Evolutionary conservation across 2,113 vertebrate genomes (phyloP), one percentile per base, ranked within the genome.

Genomic region (Paradoxurus hermaphroditus): DNA sequence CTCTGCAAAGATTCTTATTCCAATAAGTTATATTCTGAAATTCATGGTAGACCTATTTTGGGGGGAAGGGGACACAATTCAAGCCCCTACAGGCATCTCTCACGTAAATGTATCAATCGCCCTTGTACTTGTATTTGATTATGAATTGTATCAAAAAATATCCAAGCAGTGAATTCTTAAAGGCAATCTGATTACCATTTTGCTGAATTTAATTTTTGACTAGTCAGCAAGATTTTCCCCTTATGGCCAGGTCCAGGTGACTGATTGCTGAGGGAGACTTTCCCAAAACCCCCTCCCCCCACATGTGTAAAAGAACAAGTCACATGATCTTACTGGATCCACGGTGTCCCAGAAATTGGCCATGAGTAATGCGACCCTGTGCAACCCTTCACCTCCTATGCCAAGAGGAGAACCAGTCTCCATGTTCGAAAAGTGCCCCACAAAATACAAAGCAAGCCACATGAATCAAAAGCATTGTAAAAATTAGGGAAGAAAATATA

Each of bases 141-240:
- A 94, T 49, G 27, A 73, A 25, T 90, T 67, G 14, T 92, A 72
- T 90, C 7, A 44, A 85, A 88, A 97, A 88, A 51, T 21, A 63
- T 27, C 19, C 29, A 79, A 62, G 36, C n/a, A 56, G 75, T 46
- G 75, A 89, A 83, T 92, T 92, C 70, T 73, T 83, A 93, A 86
- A 89, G 83, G 87, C 2, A 68, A 53, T 75, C 51, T 4, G 19
- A 93, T 93, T 63, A 46, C n/a, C 41, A 62, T 31, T 44, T 72
- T 78, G 56, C 72, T 59, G 41, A 78, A 73, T 73, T 86, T 95
- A 46, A 93, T 86, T 78, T 85, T 93, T 85, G 91, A 85, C 51
- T 36, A 59, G n/a, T 82, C 11, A 10, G 34, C 49, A 83, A 27
- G 16, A 46, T 49, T 92, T 84, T 88, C 56, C 86, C 56, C 84